phyloP scores from a whole-genome alignment of 1,140 invertebrate genomes.

The Penaeus chinensis region DNA sequence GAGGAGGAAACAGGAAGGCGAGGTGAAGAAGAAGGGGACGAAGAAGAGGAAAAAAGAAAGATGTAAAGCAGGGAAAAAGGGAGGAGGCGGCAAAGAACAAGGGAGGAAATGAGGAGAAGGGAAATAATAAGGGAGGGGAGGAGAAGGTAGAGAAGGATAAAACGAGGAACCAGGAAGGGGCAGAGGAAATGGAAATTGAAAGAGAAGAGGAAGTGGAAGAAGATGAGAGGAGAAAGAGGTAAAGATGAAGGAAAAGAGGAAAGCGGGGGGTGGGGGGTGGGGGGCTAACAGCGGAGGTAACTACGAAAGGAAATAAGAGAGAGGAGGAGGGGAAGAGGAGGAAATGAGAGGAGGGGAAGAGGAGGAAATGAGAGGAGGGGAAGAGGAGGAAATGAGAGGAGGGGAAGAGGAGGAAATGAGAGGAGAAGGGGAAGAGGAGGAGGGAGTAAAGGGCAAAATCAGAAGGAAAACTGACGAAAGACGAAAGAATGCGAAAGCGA shows the following conservation, averaged over 20 bases:
- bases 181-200: neutral
- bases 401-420: neutral
- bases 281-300: no score
- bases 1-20: no score
- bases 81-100: neutral
- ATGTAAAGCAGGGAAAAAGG: neutral
- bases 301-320: no score
- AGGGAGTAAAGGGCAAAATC: neutral
- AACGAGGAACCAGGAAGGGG: neutral
- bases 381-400: neutral
- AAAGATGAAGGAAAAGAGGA: neutral
- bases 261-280: neutral
- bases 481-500: neutral
- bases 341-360: neutral
- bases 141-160: neutral
- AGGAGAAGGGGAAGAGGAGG: neutral
- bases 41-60: neutral
- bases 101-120: neutral
- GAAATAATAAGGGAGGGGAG: neutral
- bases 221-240: no score
- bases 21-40: neutral
- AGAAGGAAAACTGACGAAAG: neutral
- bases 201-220: no score
- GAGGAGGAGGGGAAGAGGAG: neutral
- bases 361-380: neutral